These are phyloP conservation scores for Meandrusa payeni DNA, from an alignment of 2,888 invertebrate genomes.

Conservation along the genomic window DNA sequence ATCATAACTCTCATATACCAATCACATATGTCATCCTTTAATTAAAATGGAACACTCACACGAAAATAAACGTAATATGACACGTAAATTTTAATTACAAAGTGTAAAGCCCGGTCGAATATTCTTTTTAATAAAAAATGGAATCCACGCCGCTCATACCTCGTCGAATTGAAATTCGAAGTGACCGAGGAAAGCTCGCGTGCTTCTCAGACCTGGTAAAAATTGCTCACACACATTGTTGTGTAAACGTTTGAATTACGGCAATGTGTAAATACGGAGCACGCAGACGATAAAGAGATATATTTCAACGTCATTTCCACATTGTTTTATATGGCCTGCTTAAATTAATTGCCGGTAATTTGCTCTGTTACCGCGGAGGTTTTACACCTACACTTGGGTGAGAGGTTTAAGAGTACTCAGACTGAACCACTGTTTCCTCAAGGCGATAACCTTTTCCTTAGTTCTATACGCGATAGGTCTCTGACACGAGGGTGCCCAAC, in stretches of 20 bases:
- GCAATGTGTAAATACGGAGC: slow-evolving; percentile 7
- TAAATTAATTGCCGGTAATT: no score
- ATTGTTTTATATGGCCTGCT: no score
- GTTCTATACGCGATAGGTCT: no score
- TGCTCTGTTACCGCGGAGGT: no score
- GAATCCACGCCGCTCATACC: slow-evolving; percentile 7
- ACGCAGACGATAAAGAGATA: neutral
- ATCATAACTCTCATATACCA: neutral
- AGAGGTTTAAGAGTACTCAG: no score
- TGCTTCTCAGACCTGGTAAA: slow-evolving; percentile 2
- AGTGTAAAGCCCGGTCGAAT: no score
- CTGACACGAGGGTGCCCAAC: no score
- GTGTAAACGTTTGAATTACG: slow-evolving; percentile 11
- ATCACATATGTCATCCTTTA: slow-evolving; percentile 1
- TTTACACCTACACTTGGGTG: no score
- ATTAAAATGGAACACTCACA: slow-evolving; percentile 5
- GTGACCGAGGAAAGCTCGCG: slow-evolving; percentile 14
- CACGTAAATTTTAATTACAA: slow-evolving; percentile 20
- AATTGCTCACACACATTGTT: slow-evolving; percentile 13
- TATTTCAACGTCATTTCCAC: no score
- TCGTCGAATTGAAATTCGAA: slow-evolving; percentile 15
- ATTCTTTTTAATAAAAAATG: slow-evolving; percentile 4
- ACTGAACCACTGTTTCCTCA: no score
- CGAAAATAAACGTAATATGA: slow-evolving; percentile 6
- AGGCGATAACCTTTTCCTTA: no score